Evolutionary conservation across 2,888 invertebrate genomes (phyloP).

Genomic region (Idaea straminata): DNA sequence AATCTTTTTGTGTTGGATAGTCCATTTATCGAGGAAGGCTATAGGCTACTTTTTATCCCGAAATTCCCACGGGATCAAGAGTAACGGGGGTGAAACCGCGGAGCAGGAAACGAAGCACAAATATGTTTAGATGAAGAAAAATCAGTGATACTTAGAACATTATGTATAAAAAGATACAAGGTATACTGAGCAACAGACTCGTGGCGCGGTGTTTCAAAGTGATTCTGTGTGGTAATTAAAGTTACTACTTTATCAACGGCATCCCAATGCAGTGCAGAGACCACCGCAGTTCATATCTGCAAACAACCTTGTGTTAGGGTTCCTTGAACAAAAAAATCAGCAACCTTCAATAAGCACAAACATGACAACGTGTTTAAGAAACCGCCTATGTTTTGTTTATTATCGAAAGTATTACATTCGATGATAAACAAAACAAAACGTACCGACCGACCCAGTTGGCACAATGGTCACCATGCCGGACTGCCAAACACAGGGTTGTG

Average conservation of each 20-base stretch:
- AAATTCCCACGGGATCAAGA: too few species aligned
- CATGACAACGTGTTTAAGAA: not conserved
- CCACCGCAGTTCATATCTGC: slow-evolving; percentile 67
- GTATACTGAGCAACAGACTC: slow-evolving; percentile 32
- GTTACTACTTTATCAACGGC: slow-evolving; percentile 75
- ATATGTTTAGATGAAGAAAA: slow-evolving; percentile 22
- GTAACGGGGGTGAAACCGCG: too few species aligned
- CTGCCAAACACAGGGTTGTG: too few species aligned
- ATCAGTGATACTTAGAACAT: not conserved
- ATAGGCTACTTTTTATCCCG: too few species aligned
- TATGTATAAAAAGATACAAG: not conserved
- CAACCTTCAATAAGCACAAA: not conserved
- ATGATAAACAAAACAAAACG: too few species aligned
- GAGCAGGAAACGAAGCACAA: slow-evolving; percentile 8
- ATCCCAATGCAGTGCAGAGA: slow-evolving; percentile 54
- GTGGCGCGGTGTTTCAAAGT: slow-evolving; percentile 69
- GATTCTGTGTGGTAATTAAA: slow-evolving; percentile 75
- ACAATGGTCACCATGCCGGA: too few species aligned
- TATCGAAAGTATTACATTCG: not conserved
- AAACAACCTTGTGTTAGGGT: slow-evolving; percentile 26
- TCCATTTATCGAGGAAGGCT: too few species aligned
- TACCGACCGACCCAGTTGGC: too few species aligned
- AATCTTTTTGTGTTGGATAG: too few species aligned
- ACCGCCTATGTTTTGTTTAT: not conserved
- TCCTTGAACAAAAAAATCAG: slow-evolving; percentile 1